Conservation (phyloP, 2,888 invertebrate genomes). For the Heliconius aoede region DNA sequence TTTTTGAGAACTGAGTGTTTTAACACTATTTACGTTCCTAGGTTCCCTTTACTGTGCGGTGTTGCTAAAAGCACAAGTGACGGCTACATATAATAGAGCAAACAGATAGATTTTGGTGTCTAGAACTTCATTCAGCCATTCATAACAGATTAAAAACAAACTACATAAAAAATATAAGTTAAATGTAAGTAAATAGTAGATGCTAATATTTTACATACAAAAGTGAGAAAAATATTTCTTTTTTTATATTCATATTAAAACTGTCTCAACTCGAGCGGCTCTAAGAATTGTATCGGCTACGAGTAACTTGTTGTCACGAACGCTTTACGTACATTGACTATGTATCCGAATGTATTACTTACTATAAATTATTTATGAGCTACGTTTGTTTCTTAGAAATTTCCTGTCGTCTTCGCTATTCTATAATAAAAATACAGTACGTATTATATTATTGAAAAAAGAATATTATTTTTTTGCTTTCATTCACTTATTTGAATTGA, state of each 20-base stretch:
- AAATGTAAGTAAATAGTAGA: too few species aligned
- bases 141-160: too few species aligned
- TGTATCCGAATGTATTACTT: slow-evolving; percentile 28
- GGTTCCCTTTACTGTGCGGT: too few species aligned
- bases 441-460: neutral
- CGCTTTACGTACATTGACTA: slow-evolving; percentile 36
- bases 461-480: neutral
- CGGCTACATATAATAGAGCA: too few species aligned
- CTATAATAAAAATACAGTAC: too few species aligned
- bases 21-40: too few species aligned
- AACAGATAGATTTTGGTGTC: too few species aligned
- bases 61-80: too few species aligned
- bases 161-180: too few species aligned
- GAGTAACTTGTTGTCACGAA: slow-evolving; percentile 32
- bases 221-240: neutral
- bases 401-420: too few species aligned
- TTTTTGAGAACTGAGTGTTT: too few species aligned
- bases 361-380: slow-evolving; percentile 17
- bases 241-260: slow-evolving; percentile 42
- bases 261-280: slow-evolving; percentile 31
- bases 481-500: neutral
- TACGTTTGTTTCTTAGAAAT: slow-evolving; percentile 5
- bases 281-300: slow-evolving; percentile 36
- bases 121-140: too few species aligned
- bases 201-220: neutral